phyloP scores from a whole-genome alignment of 2,113 vertebrate species.

The Ailuropoda melanoleuca region DNA sequence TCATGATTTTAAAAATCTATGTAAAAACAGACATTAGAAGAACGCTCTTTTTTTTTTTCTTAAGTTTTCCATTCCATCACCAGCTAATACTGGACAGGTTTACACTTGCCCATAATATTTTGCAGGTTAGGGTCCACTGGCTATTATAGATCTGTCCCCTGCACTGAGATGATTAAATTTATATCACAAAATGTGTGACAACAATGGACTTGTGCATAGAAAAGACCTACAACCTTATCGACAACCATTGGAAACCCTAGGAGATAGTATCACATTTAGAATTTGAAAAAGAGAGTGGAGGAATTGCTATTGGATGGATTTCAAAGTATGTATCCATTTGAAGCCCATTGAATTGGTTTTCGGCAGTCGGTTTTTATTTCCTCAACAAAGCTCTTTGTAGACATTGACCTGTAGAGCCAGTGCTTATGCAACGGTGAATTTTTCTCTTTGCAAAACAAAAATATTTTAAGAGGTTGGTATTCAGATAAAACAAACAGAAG shows the following conservation, averaged over 20 bases:
- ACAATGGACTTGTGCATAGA: not conserved
- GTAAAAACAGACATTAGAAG: not conserved
- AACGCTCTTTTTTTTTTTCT: not conserved
- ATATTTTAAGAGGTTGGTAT: not conserved
- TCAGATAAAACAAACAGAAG: not conserved
- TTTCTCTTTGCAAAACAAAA: conserved; percentile 30
- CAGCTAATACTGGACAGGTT: not conserved
- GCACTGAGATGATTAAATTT: not conserved
- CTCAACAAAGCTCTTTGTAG: not conserved
- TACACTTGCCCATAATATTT: not conserved
- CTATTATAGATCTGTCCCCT: not conserved
- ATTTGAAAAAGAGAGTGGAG: not conserved
- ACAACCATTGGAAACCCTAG: not conserved
- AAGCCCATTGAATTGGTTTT: not conserved
- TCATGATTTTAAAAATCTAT: not conserved
- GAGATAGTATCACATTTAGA: not conserved
- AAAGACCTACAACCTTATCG: not conserved
- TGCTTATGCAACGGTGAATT: not conserved
- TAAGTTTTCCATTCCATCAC: not conserved
- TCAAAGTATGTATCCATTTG: not conserved
- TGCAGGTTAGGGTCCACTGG: not conserved
- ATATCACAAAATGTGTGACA: not conserved
- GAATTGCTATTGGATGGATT: not conserved
- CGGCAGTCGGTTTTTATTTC: not conserved
- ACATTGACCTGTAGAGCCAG: not conserved